Conservation (phyloP, 2,888 invertebrate genomes). For the Sepiola atlantica region DNA sequence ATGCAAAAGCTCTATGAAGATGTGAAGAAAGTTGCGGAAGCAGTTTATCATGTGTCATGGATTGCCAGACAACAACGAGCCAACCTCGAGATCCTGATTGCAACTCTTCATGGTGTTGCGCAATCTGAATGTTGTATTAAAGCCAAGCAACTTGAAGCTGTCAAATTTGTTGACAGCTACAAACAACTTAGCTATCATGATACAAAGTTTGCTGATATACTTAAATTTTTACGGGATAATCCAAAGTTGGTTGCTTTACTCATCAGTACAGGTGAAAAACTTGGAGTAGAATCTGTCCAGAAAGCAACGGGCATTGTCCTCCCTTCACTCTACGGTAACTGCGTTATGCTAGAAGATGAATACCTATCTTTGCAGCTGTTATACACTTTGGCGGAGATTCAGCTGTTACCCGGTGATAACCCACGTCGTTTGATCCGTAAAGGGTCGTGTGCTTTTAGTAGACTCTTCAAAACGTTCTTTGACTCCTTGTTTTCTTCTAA, state of each 20-base stretch:
- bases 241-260: slow-evolving; percentile 83
- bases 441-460: slow-evolving; percentile 89
- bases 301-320: slow-evolving; percentile 56
- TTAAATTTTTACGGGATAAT: slow-evolving; percentile 81
- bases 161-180: slow-evolving; percentile 77
- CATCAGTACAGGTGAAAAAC: slow-evolving; percentile 78
- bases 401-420: slow-evolving; percentile 83
- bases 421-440: slow-evolving; percentile 81
- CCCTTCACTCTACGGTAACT: slow-evolving; percentile 80
- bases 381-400: slow-evolving; percentile 80
- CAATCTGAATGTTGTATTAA: slow-evolving; percentile 81
- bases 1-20: slow-evolving; percentile 74
- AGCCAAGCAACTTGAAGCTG: slow-evolving; percentile 77
- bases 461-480: slow-evolving; percentile 89
- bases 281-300: slow-evolving; percentile 67
- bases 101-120: slow-evolving; percentile 84
- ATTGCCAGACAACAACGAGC: slow-evolving; percentile 85
- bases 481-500: slow-evolving; percentile 93
- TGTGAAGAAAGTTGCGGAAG: slow-evolving; percentile 77
- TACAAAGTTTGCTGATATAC: slow-evolving; percentile 82
- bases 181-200: slow-evolving; percentile 88
- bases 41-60: slow-evolving; percentile 86
- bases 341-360: slow-evolving; percentile 85
- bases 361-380: slow-evolving; percentile 74
- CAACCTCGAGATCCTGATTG: slow-evolving; percentile 81